A percentile compares a stretch with the other conserved stretches of the same genome.
These are phyloP conservation scores for Calonectris borealis DNA, from an alignment of 2,113 vertebrate species.

Conservation along the genomic window DNA sequence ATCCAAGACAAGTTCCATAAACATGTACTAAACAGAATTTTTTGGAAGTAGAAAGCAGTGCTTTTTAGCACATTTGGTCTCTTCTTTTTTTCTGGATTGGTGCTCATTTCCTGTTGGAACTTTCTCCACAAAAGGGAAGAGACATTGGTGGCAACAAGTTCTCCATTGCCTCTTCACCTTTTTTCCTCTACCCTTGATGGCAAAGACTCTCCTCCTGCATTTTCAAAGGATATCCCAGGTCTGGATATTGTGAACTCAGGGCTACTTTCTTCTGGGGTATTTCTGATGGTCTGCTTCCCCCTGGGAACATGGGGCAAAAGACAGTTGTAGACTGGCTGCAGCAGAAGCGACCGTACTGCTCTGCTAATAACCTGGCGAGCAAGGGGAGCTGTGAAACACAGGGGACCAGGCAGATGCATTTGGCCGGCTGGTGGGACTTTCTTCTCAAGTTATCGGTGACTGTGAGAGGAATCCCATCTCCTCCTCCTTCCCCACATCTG, in stretches of 20 bases:
- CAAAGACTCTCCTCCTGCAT: neutral
- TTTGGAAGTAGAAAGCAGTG: neutral
- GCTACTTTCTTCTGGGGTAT: neutral
- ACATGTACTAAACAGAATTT: slow-evolving; percentile 33
- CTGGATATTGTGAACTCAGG: neutral
- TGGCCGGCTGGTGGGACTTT: neutral
- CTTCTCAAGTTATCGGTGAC: neutral
- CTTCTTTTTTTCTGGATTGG: slow-evolving; percentile 3
- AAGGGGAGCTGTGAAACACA: neutral
- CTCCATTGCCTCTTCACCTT: neutral
- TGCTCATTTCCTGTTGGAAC: slow-evolving; percentile 35
- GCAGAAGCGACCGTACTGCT: neutral
- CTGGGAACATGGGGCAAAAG: neutral
- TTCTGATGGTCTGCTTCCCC: neutral
- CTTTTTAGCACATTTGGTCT: neutral
- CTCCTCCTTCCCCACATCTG: neutral
- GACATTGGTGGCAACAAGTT: neutral
- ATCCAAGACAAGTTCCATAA: slow-evolving; percentile 44
- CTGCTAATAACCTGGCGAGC: neutral
- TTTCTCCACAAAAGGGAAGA: neutral
- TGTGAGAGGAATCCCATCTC: neutral
- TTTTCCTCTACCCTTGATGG: neutral
- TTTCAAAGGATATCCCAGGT: neutral
- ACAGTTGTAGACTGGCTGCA: neutral
- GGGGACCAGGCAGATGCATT: neutral